Percentiles rank a stretch among this genome's conserved stretches.
Conservation (phyloP, 2,888 invertebrate genomes). For the Corythucha ciliata region DNA sequence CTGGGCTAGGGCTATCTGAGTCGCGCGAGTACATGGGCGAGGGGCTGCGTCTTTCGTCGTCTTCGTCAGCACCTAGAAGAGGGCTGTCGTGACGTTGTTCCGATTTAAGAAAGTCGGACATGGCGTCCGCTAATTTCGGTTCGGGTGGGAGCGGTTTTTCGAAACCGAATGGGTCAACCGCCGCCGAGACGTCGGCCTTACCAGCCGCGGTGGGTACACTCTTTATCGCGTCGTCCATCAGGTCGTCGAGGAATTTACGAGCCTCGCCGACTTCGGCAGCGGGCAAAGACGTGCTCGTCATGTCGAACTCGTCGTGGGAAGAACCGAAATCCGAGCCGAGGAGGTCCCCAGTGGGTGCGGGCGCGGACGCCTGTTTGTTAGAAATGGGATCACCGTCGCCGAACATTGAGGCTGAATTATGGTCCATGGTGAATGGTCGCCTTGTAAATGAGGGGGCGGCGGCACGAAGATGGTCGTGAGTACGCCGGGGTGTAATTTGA, state of each 20-base stretch:
- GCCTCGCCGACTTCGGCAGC: too few relatives aligned
- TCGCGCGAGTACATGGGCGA: not conserved
- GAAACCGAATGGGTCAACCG: constrained; percentile 23
- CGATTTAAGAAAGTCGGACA: constrained; percentile 24
- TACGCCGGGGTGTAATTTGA: too few relatives aligned
- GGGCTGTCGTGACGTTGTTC: constrained; percentile 6
- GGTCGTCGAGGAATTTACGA: constrained; percentile 21
- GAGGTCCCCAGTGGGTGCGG: too few relatives aligned
- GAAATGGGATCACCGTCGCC: too few relatives aligned
- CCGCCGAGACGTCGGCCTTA: constrained; percentile 1
- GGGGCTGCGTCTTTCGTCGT: constrained; percentile 11
- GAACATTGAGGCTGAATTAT: too few relatives aligned
- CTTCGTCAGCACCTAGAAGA: not conserved
- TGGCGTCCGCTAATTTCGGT: constrained; percentile 37
- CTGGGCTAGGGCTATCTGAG: constrained; percentile 18
- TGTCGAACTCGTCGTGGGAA: too few relatives aligned
- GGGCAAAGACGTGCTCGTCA: too few relatives aligned
- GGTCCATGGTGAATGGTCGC: too few relatives aligned
- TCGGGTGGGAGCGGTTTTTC: constrained; percentile 40
- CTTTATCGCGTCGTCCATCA: constrained; percentile 21
- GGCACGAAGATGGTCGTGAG: too few relatives aligned
- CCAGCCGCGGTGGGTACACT: constrained; percentile 11
- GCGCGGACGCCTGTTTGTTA: too few relatives aligned
- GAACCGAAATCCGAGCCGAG: too few relatives aligned
- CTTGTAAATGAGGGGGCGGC: too few relatives aligned